These are phyloP conservation scores for Aphis craccivora DNA, from an alignment of 1,140 invertebrate genomes.

Conservation along the genomic window DNA sequence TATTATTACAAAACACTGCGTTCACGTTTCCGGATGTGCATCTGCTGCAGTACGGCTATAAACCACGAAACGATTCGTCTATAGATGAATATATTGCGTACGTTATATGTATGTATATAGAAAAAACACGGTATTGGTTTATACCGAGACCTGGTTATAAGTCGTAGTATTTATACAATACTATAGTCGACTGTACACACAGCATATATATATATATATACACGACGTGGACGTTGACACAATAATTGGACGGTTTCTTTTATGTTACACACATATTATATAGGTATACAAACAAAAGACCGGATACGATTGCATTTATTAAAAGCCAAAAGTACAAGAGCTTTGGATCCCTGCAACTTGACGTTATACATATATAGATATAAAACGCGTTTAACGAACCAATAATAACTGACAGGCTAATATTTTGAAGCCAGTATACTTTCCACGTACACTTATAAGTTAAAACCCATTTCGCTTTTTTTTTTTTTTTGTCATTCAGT, in stretches of 20 bases:
- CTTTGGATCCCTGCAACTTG: neutral
- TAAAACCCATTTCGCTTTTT: neutral
- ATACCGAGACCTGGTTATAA: neutral
- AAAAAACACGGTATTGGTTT: neutral
- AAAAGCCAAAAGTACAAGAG: neutral
- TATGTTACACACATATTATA: neutral
- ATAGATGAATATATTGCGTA: neutral
- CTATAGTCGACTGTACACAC: neutral
- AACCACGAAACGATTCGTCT: neutral
- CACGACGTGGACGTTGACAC: neutral
- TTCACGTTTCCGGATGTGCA: slow-evolving; percentile 12
- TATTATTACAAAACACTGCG: neutral
- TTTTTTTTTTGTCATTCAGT: neutral
- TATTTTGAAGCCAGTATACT: neutral
- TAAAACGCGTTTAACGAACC: neutral
- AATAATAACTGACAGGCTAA: slow-evolving; percentile 4
- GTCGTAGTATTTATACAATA: neutral
- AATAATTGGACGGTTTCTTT: slow-evolving; percentile 28
- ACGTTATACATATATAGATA: neutral
- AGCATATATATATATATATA: too few species aligned
- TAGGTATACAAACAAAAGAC: neutral
- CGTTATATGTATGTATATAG: neutral
- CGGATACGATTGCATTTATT: neutral
- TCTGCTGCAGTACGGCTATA: neutral
- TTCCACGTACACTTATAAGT: too few species aligned